Evolutionary conservation across 2,113 vertebrate genomes (phyloP).

Genomic region (Channa maculata): DNA sequence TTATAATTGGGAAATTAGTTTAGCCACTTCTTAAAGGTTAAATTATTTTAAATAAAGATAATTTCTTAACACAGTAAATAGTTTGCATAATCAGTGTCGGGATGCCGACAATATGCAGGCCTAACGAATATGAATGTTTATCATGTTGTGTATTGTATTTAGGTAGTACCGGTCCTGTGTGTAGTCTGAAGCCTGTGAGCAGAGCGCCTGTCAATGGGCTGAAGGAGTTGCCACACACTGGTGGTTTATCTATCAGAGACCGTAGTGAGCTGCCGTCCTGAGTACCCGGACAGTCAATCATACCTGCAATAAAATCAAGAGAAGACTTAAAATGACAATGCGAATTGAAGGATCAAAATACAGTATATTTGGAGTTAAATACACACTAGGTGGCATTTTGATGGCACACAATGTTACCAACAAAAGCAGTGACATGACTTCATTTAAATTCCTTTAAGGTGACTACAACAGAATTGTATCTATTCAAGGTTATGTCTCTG

Average conservation of each 20-base stretch:
- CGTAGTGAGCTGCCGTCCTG: conserved; percentile 96
- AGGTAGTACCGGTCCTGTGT: conserved; percentile 91
- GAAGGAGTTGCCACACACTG: conserved; percentile 94
- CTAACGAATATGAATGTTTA: background rate
- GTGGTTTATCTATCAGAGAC: conserved; percentile 96
- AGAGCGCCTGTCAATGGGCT: conserved; percentile 93
- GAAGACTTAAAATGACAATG: background rate
- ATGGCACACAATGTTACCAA: too few species aligned
- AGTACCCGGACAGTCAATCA: conserved; percentile 95
- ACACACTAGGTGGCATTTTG: too few species aligned
- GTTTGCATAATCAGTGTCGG: background rate
- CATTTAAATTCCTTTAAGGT: too few species aligned
- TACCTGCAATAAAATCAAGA: conserved; percentile 76
- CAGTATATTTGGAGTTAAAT: background rate
- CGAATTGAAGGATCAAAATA: background rate
- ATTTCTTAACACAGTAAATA: background rate
- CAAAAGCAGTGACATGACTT: too few species aligned
- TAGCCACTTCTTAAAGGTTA: background rate
- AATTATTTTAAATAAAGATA: background rate
- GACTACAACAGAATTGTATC: too few species aligned
- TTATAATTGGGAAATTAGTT: background rate
- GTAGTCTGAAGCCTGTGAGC: conserved; percentile 94
- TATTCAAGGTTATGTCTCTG: too few species aligned
- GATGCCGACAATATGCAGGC: too few species aligned
- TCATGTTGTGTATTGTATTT: background rate